Evolutionary conservation across 35 echinoderm and acorn worm genomes (phyloP).

Genomic region (Ophioderma brevispina): DNA sequence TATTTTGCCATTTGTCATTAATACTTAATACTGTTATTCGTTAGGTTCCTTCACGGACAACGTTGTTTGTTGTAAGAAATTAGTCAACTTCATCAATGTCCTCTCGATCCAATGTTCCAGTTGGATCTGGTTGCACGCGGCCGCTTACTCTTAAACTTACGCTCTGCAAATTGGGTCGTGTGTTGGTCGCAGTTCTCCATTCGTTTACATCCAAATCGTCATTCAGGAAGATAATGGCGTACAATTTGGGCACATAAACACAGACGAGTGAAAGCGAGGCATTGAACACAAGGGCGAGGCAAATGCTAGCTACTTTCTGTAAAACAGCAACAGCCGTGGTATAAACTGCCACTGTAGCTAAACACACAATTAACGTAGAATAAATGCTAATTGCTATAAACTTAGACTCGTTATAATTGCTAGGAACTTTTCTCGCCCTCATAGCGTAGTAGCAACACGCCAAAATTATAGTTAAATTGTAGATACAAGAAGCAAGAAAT

Average conservation of each 20-base stretch:
- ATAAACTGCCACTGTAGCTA: not conserved
- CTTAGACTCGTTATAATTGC: too few species aligned
- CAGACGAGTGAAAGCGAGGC: not conserved
- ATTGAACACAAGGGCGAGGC: not conserved
- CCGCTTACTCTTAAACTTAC: too few species aligned
- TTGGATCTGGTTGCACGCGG: too few species aligned
- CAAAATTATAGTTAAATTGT: not conserved
- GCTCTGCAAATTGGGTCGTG: not conserved
- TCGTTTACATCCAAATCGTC: not conserved
- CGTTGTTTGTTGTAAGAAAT: too few species aligned
- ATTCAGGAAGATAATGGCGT: not conserved
- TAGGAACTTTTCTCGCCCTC: not conserved
- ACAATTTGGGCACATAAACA: not conserved
- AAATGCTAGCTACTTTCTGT: not conserved
- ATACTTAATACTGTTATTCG: too few species aligned
- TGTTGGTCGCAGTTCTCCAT: not conserved
- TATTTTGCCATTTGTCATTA: too few species aligned
- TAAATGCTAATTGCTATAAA: too few species aligned
- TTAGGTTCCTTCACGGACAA: too few species aligned
- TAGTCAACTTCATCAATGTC: too few species aligned
- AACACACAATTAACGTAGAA: not conserved
- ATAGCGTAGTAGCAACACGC: not conserved
- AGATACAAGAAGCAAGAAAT: not conserved
- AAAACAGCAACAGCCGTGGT: not conserved
- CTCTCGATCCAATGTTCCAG: too few species aligned